phyloP scores from a whole-genome alignment of 2,797 vertebrate genomes.

The Dicrostonyx torquatus region DNA sequence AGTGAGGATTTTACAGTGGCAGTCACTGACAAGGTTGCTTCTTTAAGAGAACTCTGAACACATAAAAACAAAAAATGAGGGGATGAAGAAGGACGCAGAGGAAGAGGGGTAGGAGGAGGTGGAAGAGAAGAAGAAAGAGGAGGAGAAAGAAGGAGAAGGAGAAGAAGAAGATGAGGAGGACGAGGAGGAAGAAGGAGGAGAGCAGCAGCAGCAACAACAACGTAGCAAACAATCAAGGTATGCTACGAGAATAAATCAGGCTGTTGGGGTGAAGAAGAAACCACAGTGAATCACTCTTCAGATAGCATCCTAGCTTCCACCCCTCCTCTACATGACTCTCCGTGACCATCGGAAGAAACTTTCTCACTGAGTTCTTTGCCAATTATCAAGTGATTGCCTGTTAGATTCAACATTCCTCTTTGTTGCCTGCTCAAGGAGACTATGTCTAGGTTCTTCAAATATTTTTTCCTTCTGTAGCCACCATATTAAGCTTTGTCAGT shows the following conservation, averaged over 20 bases:
- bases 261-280: neutral
- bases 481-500: neutral
- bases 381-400: neutral
- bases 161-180: neutral
- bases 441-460: neutral
- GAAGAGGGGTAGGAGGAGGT: neutral
- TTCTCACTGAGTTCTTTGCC: neutral
- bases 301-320: neutral
- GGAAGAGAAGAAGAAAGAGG: too few relatives aligned
- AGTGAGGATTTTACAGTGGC: neutral
- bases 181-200: neutral
- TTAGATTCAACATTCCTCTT: neutral
- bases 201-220: neutral
- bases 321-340: neutral
- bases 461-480: neutral
- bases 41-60: neutral
- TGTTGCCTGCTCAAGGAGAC: neutral
- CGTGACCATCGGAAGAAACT: neutral
- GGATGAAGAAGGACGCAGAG: too few relatives aligned
- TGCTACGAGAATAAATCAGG: neutral
- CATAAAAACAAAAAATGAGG: neutral
- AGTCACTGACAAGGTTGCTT: neutral
- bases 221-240: neutral
- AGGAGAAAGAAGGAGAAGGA: fast-evolving
- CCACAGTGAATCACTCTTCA: neutral